A percentile compares a stretch with the other conserved stretches of the same genome.
Conservation (phyloP, 2,113 vertebrate species). For the Sebastes schlegelii region DNA sequence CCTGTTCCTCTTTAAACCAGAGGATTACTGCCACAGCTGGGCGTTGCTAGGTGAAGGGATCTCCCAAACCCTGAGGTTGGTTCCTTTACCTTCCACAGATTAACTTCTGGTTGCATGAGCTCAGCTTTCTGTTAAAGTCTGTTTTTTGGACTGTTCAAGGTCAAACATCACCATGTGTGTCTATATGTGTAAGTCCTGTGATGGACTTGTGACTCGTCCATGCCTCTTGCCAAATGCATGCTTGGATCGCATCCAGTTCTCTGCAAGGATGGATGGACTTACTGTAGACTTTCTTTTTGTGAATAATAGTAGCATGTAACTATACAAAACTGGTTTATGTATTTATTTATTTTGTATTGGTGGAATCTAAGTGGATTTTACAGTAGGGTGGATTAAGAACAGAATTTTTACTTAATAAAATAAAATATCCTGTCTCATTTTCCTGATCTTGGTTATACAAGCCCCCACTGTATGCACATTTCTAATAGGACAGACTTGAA, state of each 20-base stretch:
- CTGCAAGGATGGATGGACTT: neutral
- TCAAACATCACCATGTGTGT: neutral
- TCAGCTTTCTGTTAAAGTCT: neutral
- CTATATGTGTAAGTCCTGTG: neutral
- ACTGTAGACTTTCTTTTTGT: neutral
- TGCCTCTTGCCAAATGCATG: neutral
- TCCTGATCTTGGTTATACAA: too few species aligned
- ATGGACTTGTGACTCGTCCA: neutral
- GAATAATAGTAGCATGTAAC: too few species aligned
- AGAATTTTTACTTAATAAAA: too few species aligned
- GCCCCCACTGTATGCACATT: too few species aligned
- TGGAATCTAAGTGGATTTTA: too few species aligned
- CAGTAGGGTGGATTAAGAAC: too few species aligned
- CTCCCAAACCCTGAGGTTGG: neutral
- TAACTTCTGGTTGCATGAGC: neutral
- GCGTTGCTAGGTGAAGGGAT: neutral
- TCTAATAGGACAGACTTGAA: too few species aligned
- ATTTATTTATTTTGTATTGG: too few species aligned
- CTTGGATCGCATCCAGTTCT: neutral
- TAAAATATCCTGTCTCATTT: too few species aligned
- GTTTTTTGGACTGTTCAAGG: neutral
- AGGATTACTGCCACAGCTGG: slow-evolving; percentile 9
- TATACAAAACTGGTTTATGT: too few species aligned
- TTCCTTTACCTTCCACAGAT: neutral
- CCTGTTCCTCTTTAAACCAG: neutral